Evolutionary conservation across 1,140 invertebrate genomes (phyloP), one percentile per base, ranked within the genome.

Genomic region (Drosophila rhopaloa): DNA sequence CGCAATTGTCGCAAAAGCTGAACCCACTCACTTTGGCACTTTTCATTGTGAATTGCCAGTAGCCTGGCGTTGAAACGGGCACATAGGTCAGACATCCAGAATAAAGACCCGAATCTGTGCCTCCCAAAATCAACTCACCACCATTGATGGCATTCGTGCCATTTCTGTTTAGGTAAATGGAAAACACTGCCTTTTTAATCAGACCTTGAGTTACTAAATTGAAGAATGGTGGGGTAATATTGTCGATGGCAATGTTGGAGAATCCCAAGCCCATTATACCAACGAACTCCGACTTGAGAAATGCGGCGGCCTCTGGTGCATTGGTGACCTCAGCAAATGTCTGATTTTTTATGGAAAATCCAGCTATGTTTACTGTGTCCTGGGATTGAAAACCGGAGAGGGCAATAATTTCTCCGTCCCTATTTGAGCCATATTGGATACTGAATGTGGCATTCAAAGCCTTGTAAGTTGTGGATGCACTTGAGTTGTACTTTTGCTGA

Each of bases 11-110:
- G 91, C 93, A 79, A 92, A 96, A 95, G 4, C 93, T 85, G 0
- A 93, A 93, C 24, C 92, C 93, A 59, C 58, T 79, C 60, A 46
- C 96, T 78, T 14, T 93, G 93, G 88, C 99, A n/a, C 60, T 79
- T 0, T 35, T 97, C 96, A 99, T 96, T 81, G 93, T 94, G 93
- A 99, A 98, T 94, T 99, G 98, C 98, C 98, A 99, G 93, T 99
- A 99, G 40, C 95, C 97, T 93, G 97, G 94, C 48, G 94, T 94
- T 62, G 95, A 95, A 0, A 99, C 96, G 32, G 96, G 94, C 50
- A 98, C 94, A 93, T 98, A 99, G 10, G 96, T 98, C 91, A 99
- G 97, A 75, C 97, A 94, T 29, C 98, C 98, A 7, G 47, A 94
- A 93, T 98, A 99, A 82, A 98, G 95, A 46, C 95, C 93, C 2